These are phyloP conservation scores for Conops quadrifasciatus DNA, from an alignment of 2,888 invertebrate species.

Conservation along the genomic window DNA sequence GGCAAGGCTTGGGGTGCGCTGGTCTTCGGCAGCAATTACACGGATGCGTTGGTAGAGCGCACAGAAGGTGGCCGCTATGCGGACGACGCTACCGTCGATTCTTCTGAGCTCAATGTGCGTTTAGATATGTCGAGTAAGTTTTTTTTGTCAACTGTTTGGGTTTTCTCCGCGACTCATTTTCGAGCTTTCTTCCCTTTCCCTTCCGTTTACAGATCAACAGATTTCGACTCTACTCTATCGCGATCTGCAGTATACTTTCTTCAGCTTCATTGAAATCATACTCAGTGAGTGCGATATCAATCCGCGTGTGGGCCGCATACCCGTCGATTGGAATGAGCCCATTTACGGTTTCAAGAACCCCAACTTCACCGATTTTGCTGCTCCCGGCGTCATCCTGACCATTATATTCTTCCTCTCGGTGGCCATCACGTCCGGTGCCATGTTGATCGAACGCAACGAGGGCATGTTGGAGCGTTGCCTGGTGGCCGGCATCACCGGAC, in stretches of 20 bases:
- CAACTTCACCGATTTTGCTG: slow-evolving; percentile 93
- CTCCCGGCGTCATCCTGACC: slow-evolving; percentile 89
- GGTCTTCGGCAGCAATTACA: slow-evolving; percentile 79
- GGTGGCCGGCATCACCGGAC: slow-evolving; percentile 80
- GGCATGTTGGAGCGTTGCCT: slow-evolving; percentile 89
- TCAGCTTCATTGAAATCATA: slow-evolving; percentile 74
- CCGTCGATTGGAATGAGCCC: slow-evolving; percentile 73
- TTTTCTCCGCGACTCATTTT: not conserved
- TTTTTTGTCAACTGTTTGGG: slow-evolving; percentile 30
- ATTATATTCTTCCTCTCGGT: slow-evolving; percentile 94
- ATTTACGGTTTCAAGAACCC: slow-evolving; percentile 79
- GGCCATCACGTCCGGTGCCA: slow-evolving; percentile 88
- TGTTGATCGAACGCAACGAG: slow-evolving; percentile 88
- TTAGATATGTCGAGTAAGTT: slow-evolving; percentile 86
- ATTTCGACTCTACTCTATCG: slow-evolving; percentile 81
- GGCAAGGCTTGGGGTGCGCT: slow-evolving; percentile 83
- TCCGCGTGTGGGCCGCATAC: slow-evolving; percentile 67
- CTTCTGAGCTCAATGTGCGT: slow-evolving; percentile 75
- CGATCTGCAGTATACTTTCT: slow-evolving; percentile 77
- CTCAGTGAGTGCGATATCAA: slow-evolving; percentile 73
- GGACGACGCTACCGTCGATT: slow-evolving; percentile 69
- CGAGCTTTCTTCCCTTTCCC: slow-evolving; percentile 11
- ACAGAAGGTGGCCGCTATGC: slow-evolving; percentile 71
- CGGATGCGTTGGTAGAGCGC: slow-evolving; percentile 72
- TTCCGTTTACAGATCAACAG: slow-evolving; percentile 78